These are phyloP conservation scores for Hypocryptadius cinnamomeus DNA, from an alignment of 2,113 vertebrate genomes.

Conservation along the genomic window DNA sequence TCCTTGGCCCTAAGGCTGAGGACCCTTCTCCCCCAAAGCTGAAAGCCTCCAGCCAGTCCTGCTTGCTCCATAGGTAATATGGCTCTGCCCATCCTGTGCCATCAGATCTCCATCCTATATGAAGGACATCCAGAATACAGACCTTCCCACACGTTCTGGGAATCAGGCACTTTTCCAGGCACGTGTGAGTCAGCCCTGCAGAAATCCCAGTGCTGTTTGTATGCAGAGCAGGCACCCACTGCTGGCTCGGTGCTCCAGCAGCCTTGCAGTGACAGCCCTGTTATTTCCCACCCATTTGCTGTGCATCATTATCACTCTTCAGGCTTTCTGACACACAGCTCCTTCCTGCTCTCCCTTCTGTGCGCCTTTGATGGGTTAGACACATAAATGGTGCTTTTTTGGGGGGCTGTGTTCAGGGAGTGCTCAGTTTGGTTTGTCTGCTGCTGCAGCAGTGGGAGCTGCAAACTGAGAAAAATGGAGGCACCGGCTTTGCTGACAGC, in stretches of 20 bases:
- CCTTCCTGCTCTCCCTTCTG: neutral
- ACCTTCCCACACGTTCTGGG: neutral
- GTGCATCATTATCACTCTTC: neutral
- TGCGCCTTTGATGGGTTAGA: neutral
- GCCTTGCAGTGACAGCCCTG: neutral
- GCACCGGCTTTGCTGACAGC: neutral
- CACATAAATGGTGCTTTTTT: neutral
- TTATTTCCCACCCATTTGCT: neutral
- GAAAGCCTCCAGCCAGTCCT: neutral
- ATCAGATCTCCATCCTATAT: accelerated
- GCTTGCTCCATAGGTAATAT: neutral
- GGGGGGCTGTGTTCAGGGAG: neutral
- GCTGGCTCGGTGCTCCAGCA: neutral
- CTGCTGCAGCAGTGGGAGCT: neutral
- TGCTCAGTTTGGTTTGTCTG: neutral
- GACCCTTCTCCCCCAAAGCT: neutral
- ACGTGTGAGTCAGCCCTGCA: accelerated
- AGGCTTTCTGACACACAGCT: neutral
- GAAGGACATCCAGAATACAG: neutral
- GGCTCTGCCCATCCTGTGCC: neutral
- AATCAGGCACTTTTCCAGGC: neutral
- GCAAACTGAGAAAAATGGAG: neutral
- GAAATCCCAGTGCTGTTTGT: neutral
- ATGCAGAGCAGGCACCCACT: neutral
- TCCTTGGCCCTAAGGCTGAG: neutral